These are phyloP conservation scores for Condylura cristata DNA, from an alignment of 2,113 vertebrate genomes.

Conservation along the genomic window DNA sequence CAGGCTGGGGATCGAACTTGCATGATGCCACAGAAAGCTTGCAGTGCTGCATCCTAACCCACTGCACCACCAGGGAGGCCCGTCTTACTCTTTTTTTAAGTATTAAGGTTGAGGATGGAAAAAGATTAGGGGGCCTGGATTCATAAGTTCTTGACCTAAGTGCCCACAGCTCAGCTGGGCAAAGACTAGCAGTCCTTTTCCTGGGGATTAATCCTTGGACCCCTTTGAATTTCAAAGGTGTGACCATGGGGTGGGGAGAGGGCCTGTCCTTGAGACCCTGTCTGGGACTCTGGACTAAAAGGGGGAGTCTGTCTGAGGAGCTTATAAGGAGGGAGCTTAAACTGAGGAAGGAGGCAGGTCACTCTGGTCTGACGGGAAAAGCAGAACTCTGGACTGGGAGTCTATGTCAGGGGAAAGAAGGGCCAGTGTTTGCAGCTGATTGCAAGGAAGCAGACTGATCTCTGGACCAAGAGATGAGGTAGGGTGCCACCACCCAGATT, in stretches of 20 bases:
- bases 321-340: not conserved
- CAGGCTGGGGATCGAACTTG: no score
- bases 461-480: not conserved
- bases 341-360: not conserved
- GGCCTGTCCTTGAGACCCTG: not conserved
- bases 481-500: no score
- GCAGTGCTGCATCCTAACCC: no score
- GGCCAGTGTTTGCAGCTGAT: not conserved
- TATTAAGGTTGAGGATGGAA: constrained; percentile 88
- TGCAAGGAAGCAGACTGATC: not conserved
- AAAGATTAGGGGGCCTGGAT: constrained; percentile 89
- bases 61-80: no score
- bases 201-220: not conserved
- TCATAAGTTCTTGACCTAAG: not conserved
- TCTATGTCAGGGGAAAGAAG: not conserved
- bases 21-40: no score
- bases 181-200: not conserved
- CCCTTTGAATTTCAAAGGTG: not conserved
- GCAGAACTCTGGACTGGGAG: not conserved
- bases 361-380: not conserved
- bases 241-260: not conserved
- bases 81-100: constrained; percentile 74
- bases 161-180: not conserved
- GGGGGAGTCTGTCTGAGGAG: not conserved
- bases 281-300: not conserved